Evolutionary conservation across 2,113 vertebrate species (phyloP), one percentile per base, ranked within the genome.

Genomic region (Aegypius monachus): DNA sequence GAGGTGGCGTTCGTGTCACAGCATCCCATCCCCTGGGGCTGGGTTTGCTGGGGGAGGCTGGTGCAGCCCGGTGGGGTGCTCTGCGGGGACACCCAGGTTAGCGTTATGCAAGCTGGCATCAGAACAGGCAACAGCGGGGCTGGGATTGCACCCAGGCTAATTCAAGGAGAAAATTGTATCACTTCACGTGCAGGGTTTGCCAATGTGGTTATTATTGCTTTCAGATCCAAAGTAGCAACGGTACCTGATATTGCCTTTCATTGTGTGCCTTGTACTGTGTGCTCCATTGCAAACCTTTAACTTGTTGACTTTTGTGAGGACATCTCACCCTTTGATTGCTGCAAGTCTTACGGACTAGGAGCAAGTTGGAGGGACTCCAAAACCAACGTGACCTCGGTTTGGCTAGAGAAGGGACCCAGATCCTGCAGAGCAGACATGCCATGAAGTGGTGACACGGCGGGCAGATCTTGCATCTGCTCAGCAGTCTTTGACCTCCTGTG

Each of bases 101-200:
- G n/a, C 0, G 0, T 68, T 59, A 13, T 0, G 0, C 36, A 50
- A 22, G 23, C 26, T 17, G 7, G 23, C 40, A 52, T 8, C 27
- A 65, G 55, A 18, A 16, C 0, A 7, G 59, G 20, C 14, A 78
- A 38, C 18, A 23, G 16, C 0, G 0, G 23, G 50, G 21, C 66
- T 82, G 29, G 38, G 58, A 13, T n/a, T 68, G 48, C 17, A 52
- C 34, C 52, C 5, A 4, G 40, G 14, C 42, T 63, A 32, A 55
- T 17, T 63, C 27, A 50, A 43, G 48, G 66, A 47, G 58, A 63
- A 82, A 56, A 50, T 10, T 5, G 1, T 43, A 6, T 26, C 26
- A 2, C 23, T 65, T 59, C 10, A 2, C 11, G 16, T 43, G 34
- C 19, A n/a, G 36, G 26, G 12, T 61, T 77, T 87, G 71, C 40